phyloP scores from a whole-genome alignment of 2,797 vertebrate genomes.

The Rhynchotus rufescens region DNA sequence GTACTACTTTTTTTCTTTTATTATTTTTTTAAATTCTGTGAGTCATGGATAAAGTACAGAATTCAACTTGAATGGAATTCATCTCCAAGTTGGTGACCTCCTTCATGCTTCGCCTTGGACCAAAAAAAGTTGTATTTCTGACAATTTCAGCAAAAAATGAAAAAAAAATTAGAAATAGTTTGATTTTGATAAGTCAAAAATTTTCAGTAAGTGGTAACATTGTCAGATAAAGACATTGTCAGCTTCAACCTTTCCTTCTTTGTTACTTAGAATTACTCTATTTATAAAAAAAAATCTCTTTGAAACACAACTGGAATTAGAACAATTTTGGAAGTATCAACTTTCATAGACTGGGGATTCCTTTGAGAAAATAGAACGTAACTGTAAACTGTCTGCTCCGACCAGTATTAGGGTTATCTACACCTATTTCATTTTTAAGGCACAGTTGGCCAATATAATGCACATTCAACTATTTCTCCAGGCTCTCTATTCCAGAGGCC shows the following conservation, averaged over 20 bases:
- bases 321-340: not conserved
- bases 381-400: not conserved
- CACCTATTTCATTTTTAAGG: not conserved
- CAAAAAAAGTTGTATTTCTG: not conserved
- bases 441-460: rapidly evolving
- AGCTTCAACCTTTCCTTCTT: not conserved
- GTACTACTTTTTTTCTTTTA: not conserved
- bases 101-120: not conserved
- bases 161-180: not conserved
- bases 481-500: not conserved
- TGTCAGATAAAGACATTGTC: not conserved
- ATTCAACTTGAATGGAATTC: not conserved
- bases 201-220: not conserved
- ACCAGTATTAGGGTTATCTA: not conserved
- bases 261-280: not conserved
- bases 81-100: not conserved
- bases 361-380: not conserved
- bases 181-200: not conserved
- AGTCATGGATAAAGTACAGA: not conserved
- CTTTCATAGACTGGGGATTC: not conserved
- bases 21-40: not conserved
- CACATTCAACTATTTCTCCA: not conserved
- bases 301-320: not conserved
- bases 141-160: not conserved
- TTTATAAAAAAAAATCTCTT: not conserved